Percentiles rank a stretch among this genome's conserved stretches.
phyloP scores from a whole-genome alignment of 2,797 vertebrate genomes.

The Myripristis murdjan region DNA sequence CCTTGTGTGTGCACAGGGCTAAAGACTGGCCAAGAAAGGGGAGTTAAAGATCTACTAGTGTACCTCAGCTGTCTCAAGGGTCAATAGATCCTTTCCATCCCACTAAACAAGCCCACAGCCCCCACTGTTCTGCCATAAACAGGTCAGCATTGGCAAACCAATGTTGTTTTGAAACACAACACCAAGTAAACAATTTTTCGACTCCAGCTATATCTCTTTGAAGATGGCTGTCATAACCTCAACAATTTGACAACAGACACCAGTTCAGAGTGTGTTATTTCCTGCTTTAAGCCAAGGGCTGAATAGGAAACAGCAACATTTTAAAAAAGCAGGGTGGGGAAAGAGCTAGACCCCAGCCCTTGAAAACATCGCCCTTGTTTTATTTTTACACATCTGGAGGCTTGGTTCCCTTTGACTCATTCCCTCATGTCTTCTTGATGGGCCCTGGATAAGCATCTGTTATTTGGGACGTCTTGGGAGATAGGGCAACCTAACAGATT shows the following conservation, averaged over 20 bases:
- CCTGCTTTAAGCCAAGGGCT: constrained; percentile 20
- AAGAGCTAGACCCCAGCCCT: constrained; percentile 29
- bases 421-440: constrained; percentile 61
- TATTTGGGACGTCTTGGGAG: constrained; percentile 68
- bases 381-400: constrained; percentile 76
- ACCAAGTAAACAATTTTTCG: constrained; percentile 27
- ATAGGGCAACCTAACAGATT: constrained; percentile 68
- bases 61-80: constrained; percentile 83
- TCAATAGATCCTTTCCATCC: constrained; percentile 75
- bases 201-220: constrained; percentile 47
- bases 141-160: constrained; percentile 57
- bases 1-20: constrained; percentile 72
- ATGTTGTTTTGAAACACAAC: constrained; percentile 60
- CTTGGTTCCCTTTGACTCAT: constrained; percentile 55
- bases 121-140: constrained; percentile 47
- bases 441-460: constrained; percentile 79
- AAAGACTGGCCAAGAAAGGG: constrained; percentile 77
- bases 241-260: constrained; percentile 48
- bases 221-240: constrained; percentile 42
- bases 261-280: constrained; percentile 52
- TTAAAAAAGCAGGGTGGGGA: constrained; percentile 21
- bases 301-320: constrained; percentile 40
- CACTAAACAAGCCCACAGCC: constrained; percentile 55
- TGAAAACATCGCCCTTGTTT: constrained; percentile 64
- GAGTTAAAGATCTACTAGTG: constrained; percentile 78